Evolutionary conservation across 2,888 invertebrate genomes (phyloP).

Genomic region (Doris montereyensis): DNA sequence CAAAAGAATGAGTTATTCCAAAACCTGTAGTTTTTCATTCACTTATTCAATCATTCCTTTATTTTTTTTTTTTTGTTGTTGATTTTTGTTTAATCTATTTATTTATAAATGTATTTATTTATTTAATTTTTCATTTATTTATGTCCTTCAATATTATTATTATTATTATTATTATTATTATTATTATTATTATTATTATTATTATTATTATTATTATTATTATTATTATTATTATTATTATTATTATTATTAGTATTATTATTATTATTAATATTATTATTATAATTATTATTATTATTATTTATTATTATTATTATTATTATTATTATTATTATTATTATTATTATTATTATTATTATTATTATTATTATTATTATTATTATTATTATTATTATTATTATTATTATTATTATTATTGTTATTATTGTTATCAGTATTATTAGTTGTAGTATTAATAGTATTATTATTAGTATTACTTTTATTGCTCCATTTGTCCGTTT

Average conservation of each 20-base stretch:
- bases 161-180: background rate
- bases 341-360: conserved; percentile 22
- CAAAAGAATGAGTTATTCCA: too few relatives aligned
- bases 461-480: background rate
- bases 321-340: background rate
- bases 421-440: too few relatives aligned
- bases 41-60: too few relatives aligned
- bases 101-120: too few relatives aligned
- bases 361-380: conserved; percentile 27
- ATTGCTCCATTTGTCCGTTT: too few relatives aligned
- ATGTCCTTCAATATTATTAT: background rate
- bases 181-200: background rate
- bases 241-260: background rate
- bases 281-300: background rate
- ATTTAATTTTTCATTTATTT: too few relatives aligned
- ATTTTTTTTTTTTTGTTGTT: too few relatives aligned
- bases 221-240: background rate
- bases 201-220: background rate
- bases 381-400: conserved; percentile 22
- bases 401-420: conserved; percentile 12
- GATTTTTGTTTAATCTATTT: too few relatives aligned
- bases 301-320: background rate
- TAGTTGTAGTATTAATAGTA: background rate
- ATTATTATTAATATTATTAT: background rate
- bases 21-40: too few relatives aligned